Base-by-base conservation (phyloP, 2,797 vertebrate species). In the Taenioides sp. region DNA sequence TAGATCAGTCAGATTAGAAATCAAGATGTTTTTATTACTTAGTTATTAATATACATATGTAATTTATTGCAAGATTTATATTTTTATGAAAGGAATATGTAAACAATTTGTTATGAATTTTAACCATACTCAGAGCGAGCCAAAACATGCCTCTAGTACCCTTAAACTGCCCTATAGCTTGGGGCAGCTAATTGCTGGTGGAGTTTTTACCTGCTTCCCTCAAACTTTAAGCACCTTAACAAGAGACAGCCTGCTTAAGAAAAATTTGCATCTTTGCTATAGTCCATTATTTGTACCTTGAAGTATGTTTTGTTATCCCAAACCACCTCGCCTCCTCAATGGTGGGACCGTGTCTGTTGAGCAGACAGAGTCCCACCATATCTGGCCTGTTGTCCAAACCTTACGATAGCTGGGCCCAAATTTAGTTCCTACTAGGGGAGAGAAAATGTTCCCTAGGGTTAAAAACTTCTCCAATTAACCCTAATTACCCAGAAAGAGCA, bases 381-480 rank as follows among this genome's bases (percentile, higher is more conserved):
- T 1, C 18, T 47, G 71, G 37, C 64, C 14, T 14, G 75, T 54
- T 34, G 66, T 67, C 14, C n/a, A 80, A 78, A 73, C 62, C 68
- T n/a, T 43, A 40, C 77, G 60, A 37, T 72, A 70, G 83, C 70
- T 61, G 78, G 28, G 75, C 70, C 73, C 75, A 80, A 82, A 77
- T 87, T 83, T 73, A 23, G 67, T 72, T 70, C 80, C 83, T 75
- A 34, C 67, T 68, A 78, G 82, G 64, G 80, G 84, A 71, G 71
- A 12, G 34, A 71, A 85, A 85, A 85, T 31, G 27, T 78, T 85
- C 84, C 80, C 69, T 71, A 65, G 82, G 90, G 89, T 90, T 87
- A 87, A 91, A 93, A 93, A 86, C 76, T 63, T 87, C 84, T 87
- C 85, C 88, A 93, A 93, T 94, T 93, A 93, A 93, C 92, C 93